Percentiles rank a stretch among this genome's conserved stretches.
These are phyloP conservation scores for Apotomis betuletana DNA, from an alignment of 2,888 invertebrate species.

Conservation along the genomic window DNA sequence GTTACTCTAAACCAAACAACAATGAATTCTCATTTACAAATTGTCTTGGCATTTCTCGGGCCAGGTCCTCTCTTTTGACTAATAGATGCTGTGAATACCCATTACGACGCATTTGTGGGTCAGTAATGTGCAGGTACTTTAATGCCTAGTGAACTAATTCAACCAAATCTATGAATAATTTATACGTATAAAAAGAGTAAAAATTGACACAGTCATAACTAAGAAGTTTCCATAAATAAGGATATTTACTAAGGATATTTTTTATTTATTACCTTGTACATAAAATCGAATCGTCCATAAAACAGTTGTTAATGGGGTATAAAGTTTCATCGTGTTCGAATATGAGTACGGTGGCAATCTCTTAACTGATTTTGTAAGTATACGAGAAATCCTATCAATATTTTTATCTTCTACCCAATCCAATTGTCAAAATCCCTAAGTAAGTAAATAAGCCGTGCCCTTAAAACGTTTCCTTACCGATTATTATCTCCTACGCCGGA, in stretches of 20 bases:
- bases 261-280: too few relatives aligned
- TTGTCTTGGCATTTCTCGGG: constrained; percentile 76
- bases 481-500: neutral
- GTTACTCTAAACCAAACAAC: constrained; percentile 82
- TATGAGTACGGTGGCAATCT: too few relatives aligned
- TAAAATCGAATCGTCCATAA: too few relatives aligned
- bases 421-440: neutral
- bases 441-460: neutral
- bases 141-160: neutral
- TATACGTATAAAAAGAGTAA: too few relatives aligned
- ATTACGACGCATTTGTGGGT: constrained; percentile 20
- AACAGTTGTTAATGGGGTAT: too few relatives aligned
- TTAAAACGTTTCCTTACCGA: neutral
- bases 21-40: constrained; percentile 83
- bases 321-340: too few relatives aligned
- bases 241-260: too few relatives aligned
- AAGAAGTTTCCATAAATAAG: too few relatives aligned
- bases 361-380: too few relatives aligned
- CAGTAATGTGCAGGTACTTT: neutral
- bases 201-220: too few relatives aligned
- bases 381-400: too few relatives aligned
- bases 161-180: too few relatives aligned
- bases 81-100: constrained; percentile 50
- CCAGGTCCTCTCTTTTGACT: constrained; percentile 70
- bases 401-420: neutral